Evolutionary conservation across 2,888 invertebrate genomes (phyloP).

Genomic region (Meteorus colon): DNA sequence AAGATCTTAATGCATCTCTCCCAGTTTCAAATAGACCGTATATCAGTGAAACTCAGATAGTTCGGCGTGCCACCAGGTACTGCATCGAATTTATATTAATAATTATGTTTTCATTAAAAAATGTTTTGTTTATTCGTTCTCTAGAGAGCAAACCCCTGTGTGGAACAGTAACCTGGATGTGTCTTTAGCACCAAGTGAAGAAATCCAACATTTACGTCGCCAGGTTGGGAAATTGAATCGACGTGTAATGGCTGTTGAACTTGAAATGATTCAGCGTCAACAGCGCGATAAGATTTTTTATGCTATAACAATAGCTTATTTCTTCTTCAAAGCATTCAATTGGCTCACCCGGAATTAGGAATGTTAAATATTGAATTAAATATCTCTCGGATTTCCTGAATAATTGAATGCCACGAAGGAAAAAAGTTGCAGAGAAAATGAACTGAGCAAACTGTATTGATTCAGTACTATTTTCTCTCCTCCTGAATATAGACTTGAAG

Average conservation of each 20-base stretch:
- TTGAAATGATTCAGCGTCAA: constrained; percentile 87
- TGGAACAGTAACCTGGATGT: constrained; percentile 64
- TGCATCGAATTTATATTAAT: not conserved
- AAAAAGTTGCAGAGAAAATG: not conserved
- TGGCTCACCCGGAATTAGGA: constrained; percentile 82
- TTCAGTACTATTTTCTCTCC: constrained; percentile 13
- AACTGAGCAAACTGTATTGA: not conserved
- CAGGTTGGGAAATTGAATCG: constrained; percentile 92
- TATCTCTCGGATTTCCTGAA: constrained; percentile 3
- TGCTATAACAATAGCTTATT: constrained; percentile 88
- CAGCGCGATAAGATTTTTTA: constrained; percentile 91
- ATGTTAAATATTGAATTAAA: not conserved
- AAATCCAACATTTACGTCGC: constrained; percentile 86
- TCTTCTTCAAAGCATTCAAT: constrained; percentile 88
- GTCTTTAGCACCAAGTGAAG: constrained; percentile 78
- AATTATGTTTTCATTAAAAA: not conserved
- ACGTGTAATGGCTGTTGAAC: constrained; percentile 89
- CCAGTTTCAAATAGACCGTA: constrained; percentile 55
- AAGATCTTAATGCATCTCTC: constrained; percentile 54
- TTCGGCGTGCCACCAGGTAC: constrained; percentile 64
- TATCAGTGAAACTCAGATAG: constrained; percentile 62
- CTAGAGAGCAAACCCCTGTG: constrained; percentile 81
- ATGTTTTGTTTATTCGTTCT: not conserved
- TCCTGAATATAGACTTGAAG: not conserved
- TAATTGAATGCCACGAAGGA: not conserved